A percentile compares a stretch with the other conserved stretches of the same genome.
These are phyloP conservation scores for Tor tambroides DNA, from an alignment of 2,113 vertebrate genomes.

Conservation along the genomic window DNA sequence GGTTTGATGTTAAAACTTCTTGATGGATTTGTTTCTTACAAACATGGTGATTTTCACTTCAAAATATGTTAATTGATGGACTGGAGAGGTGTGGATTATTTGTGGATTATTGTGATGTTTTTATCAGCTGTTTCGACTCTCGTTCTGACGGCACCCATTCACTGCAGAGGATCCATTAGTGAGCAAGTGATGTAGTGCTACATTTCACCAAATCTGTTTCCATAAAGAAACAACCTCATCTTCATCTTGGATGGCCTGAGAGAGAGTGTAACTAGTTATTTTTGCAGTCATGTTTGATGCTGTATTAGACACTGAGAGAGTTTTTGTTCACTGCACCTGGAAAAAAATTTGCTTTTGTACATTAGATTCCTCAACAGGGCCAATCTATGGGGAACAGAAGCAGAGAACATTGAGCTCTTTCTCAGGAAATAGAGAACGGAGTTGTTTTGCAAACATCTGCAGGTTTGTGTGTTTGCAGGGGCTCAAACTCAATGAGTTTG, in stretches of 20 bases:
- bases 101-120: too few relatives aligned
- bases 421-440: not conserved
- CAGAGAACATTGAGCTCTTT: not conserved
- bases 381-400: not conserved
- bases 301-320: not conserved
- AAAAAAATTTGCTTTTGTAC: not conserved
- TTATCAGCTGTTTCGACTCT: too few relatives aligned
- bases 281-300: not conserved
- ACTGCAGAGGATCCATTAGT: too few relatives aligned
- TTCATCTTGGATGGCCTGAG: not conserved
- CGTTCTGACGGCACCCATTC: too few relatives aligned
- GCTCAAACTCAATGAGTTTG: not conserved
- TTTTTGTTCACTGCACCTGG: not conserved
- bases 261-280: not conserved
- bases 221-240: not conserved
- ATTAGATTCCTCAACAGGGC: not conserved
- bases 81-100: too few relatives aligned
- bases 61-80: too few relatives aligned
- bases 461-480: not conserved
- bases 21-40: too few relatives aligned
- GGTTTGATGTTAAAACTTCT: too few relatives aligned
- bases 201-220: too few relatives aligned
- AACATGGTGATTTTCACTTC: too few relatives aligned
- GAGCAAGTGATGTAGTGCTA: too few relatives aligned
- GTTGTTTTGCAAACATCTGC: conserved; percentile 6